Conservation (phyloP, 37 sponge, comb jelly and placozoan species). For the Cliona cf. orientalis region DNA sequence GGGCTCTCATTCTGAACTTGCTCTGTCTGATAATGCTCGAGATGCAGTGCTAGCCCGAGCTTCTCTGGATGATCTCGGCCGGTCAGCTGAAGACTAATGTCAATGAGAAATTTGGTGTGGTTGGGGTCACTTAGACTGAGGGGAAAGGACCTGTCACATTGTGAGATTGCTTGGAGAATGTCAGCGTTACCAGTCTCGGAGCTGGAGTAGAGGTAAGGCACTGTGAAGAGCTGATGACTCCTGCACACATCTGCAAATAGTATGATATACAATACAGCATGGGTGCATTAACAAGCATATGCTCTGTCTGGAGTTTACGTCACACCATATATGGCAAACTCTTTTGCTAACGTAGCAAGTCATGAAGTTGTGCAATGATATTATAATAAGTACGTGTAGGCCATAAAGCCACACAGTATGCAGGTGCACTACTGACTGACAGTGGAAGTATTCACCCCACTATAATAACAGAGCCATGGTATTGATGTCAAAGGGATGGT, state of each 20-base stretch:
- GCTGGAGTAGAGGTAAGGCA: neutral
- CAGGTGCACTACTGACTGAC: too few species aligned
- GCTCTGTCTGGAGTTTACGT: neutral
- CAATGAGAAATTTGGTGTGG: neutral
- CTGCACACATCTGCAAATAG: neutral
- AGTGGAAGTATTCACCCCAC: too few species aligned
- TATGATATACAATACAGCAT: neutral
- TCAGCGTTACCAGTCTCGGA: neutral
- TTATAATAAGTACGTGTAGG: too few species aligned
- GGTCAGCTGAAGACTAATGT: neutral
- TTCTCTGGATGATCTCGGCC: neutral
- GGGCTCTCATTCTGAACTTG: neutral
- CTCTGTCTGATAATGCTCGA: neutral
- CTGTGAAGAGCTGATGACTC: neutral
- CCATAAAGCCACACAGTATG: too few species aligned
- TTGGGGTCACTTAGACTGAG: neutral
- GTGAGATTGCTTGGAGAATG: neutral
- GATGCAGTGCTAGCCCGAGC: neutral
- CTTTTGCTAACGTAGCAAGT: too few species aligned
- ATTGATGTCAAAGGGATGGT: too few species aligned
- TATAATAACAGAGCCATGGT: too few species aligned
- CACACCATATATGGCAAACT: too few species aligned
- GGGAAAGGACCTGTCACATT: neutral
- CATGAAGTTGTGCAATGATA: too few species aligned
- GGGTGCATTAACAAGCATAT: neutral